Conservation (phyloP, 2,888 invertebrate genomes). For the Hemithea aestivaria region DNA sequence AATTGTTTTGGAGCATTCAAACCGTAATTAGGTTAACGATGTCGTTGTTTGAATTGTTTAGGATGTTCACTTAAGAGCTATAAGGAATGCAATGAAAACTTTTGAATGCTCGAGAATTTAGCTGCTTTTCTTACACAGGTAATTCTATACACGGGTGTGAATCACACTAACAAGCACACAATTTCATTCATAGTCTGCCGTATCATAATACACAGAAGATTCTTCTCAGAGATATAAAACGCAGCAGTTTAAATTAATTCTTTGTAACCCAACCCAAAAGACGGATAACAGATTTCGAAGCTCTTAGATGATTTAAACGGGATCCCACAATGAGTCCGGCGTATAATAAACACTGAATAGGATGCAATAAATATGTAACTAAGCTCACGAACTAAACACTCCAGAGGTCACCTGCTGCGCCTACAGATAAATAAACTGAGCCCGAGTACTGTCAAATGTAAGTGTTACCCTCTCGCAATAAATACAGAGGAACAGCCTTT, state of each 20-base stretch:
- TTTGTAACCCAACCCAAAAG: conserved; percentile 5
- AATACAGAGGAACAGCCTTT: neutral
- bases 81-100: too few relatives aligned
- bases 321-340: conserved; percentile 29
- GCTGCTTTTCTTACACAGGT: too few relatives aligned
- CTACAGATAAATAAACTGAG: conserved; percentile 59
- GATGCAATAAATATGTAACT: conserved; percentile 60
- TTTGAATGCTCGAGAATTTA: too few relatives aligned
- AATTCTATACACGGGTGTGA: too few relatives aligned
- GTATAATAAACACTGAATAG: conserved; percentile 29
- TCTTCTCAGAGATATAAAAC: conserved; percentile 4
- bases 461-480: conserved; percentile 7
- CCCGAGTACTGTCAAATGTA: conserved; percentile 27
- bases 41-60: neutral
- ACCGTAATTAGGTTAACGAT: conserved; percentile 18
- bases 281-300: conserved; percentile 25
- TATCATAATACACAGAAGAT: conserved; percentile 8
- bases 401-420: conserved; percentile 72
- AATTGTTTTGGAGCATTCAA: conserved; percentile 18
- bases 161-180: too few relatives aligned
- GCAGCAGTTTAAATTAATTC: conserved; percentile 15
- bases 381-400: conserved; percentile 61
- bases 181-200: neutral
- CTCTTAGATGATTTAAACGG: conserved; percentile 36
- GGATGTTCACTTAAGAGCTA: too few relatives aligned